These are phyloP conservation scores for Apostichopus leukothele DNA, from an alignment of 53 echinoderm and acorn worm species.

Conservation along the genomic window DNA sequence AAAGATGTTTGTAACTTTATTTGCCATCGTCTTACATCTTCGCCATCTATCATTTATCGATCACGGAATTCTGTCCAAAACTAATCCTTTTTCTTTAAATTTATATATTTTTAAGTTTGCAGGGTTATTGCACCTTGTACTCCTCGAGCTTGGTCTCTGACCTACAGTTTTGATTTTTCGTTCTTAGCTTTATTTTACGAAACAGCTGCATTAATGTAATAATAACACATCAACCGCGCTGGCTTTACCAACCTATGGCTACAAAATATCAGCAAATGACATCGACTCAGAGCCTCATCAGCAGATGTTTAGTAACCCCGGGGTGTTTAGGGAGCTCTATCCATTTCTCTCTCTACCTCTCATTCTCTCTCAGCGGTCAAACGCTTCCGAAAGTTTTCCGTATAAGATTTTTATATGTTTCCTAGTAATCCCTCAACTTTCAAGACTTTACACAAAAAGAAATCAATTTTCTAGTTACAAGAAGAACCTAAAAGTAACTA, in stretches of 20 bases:
- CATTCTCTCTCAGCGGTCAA: background rate
- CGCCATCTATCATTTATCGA: no score
- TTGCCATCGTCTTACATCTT: no score
- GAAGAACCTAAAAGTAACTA: background rate
- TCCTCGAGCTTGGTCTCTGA: background rate
- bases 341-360: background rate
- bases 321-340: background rate
- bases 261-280: background rate
- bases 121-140: background rate
- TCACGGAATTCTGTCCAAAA: no score
- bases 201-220: background rate
- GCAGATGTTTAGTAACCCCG: background rate
- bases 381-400: background rate
- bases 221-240: slow-evolving; percentile 6
- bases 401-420: background rate
- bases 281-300: background rate
- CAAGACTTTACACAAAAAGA: background rate
- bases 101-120: background rate
- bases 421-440: background rate
- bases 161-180: background rate
- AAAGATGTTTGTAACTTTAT: no score
- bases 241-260: background rate
- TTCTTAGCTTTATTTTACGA: background rate
- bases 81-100: no score
- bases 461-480: background rate